A percentile compares a stretch with the other conserved stretches of the same genome.
Conservation (phyloP, 2,888 invertebrate species). For the Drosophila gaucha region DNA sequence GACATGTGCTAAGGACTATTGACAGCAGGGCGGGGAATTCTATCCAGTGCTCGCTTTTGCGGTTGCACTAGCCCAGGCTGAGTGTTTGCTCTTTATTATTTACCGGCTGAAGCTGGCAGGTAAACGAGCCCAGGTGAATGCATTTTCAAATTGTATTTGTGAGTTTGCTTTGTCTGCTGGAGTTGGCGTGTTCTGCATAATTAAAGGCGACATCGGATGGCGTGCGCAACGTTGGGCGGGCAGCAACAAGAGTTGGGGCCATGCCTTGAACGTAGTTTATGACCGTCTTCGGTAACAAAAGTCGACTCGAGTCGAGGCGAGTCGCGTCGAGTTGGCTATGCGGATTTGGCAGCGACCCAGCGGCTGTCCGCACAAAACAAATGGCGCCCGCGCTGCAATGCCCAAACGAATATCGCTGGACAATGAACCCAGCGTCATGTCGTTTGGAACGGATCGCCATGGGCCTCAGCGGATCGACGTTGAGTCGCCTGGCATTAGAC, state of each 20-base stretch:
- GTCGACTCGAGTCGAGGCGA: neutral
- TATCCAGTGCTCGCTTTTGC: slow-evolving; percentile 5
- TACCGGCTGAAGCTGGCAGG: slow-evolving; percentile 27
- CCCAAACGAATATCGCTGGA: slow-evolving; percentile 26
- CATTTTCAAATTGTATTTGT: slow-evolving; percentile 28
- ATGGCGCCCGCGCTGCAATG: slow-evolving; percentile 36
- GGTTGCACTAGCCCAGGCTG: slow-evolving; percentile 1
- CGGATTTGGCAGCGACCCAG: slow-evolving; percentile 50
- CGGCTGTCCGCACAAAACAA: slow-evolving; percentile 31
- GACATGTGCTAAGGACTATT: slow-evolving; percentile 36
- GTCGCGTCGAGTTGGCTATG: slow-evolving; percentile 3
- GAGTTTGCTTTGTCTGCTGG: slow-evolving; percentile 15
- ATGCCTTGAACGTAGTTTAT: slow-evolving; percentile 40
- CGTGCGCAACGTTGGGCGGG: slow-evolving; percentile 2
- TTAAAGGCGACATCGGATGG: slow-evolving; percentile 44
- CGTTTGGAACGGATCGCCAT: slow-evolving; percentile 24
- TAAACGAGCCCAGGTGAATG: slow-evolving; percentile 27
- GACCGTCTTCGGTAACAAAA: slow-evolving; percentile 27
- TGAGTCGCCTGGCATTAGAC: slow-evolving; percentile 45
- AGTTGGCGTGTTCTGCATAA: slow-evolving; percentile 63
- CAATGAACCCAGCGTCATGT: slow-evolving; percentile 50
- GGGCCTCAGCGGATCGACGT: slow-evolving; percentile 24
- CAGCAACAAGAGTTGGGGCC: slow-evolving; percentile 14
- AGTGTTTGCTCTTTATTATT: slow-evolving; percentile 35
- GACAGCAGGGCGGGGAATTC: slow-evolving; percentile 23